Base-by-base conservation (phyloP, 2,888 invertebrate species). In the Metopia argyrocephala region DNA sequence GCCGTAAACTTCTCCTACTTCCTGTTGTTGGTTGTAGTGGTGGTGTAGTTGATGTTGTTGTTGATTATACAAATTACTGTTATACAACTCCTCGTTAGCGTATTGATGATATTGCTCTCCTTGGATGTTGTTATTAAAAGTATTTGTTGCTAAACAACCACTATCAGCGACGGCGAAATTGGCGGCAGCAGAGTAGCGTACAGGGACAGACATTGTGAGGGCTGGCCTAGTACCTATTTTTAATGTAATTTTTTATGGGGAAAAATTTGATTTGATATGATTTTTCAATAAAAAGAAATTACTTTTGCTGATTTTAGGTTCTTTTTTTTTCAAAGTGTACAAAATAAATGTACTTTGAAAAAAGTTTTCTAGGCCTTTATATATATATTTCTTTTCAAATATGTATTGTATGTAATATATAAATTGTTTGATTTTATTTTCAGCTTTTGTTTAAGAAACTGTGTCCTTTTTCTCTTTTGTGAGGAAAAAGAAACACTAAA, bases 131-230 rank as follows among this genome's bases (percentile, higher is more conserved):
- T 76, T 78, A 59, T 62, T 78, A 87, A 88, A 88, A 88, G 87
- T 85, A 87, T 86, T 86, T 85, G 88, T 87, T n/a, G n/a, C n/a
- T 88, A 89, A 88, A 89, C 89, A 88, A 89, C 89, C 89, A 89
- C 87, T 88, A 85, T 89, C 89, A 83, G 87, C 89, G 89, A 87
- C 89, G 89, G 87, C 90, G 87, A 87, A 87, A 87, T 89, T 89
- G 87, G 88, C 88, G 87, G 89, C 89, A 89, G 89, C 90, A 90
- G 90, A 90, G 89, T 89, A 90, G 89, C 90, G 89, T 89, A 90
- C 90, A 90, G 90, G 90, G 90, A 90, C 90, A 90, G 91, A 91
- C 91, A 91, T 91, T 89, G 89, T 90, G 90, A 90, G 90, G 91
- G 90, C 91, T 91, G 90, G 91, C 91, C 91, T 91, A 91, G 91